These are phyloP conservation scores for Anas platyrhynchos DNA, from an alignment of 2,113 vertebrate species.

Conservation along the genomic window DNA sequence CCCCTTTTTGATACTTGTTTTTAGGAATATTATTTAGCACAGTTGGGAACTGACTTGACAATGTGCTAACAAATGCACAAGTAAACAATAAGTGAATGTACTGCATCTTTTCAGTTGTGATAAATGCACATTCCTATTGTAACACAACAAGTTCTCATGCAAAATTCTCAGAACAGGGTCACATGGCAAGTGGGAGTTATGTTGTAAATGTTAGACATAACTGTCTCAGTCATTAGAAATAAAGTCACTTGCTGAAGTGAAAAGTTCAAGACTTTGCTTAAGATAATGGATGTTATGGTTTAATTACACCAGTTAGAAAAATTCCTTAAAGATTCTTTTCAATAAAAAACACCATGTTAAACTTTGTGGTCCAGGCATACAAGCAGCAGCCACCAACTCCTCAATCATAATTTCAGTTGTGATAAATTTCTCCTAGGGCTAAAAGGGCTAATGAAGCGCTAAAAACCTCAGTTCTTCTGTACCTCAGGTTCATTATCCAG, in stretches of 20 bases:
- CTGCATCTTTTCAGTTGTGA: neutral
- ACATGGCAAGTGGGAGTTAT: neutral
- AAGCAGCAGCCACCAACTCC: neutral
- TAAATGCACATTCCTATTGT: neutral
- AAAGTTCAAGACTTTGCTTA: neutral
- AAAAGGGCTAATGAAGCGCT: neutral
- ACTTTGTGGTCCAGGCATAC: neutral
- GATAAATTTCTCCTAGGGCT: neutral
- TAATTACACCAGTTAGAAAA: neutral
- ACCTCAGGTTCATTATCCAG: neutral
- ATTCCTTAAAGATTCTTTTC: neutral
- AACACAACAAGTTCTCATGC: neutral
- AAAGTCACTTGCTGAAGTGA: neutral
- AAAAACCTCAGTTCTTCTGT: neutral
- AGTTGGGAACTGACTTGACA: neutral
- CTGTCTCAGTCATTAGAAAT: neutral
- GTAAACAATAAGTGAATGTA: neutral
- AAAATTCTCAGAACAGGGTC: neutral
- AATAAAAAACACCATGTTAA: neutral
- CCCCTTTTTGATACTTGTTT: neutral
- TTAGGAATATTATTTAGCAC: neutral
- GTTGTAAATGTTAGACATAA: neutral
- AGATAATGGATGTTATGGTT: neutral
- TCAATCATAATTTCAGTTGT: neutral
- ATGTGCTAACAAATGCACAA: neutral